A percentile compares a stretch with the other conserved stretches of the same genome.
Evolutionary conservation across 2,797 vertebrate genomes (phyloP).

Genomic region (Alosa sapidissima): DNA sequence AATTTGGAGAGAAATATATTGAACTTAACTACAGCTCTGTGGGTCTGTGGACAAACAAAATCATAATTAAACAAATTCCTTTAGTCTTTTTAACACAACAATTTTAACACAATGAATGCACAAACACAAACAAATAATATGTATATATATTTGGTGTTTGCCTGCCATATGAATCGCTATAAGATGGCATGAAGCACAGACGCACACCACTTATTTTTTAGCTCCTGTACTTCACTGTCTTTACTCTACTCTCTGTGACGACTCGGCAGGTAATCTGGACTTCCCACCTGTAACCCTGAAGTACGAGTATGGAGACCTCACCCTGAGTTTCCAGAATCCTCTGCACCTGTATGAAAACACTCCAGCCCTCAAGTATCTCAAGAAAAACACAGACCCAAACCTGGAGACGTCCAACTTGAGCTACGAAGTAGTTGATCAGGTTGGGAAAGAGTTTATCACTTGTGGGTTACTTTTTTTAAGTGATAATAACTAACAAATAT

Average conservation of each 20-base stretch:
- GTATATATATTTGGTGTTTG: no score
- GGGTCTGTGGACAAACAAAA: no score
- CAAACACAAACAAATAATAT: no score
- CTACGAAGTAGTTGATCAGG: not conserved
- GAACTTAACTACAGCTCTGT: no score
- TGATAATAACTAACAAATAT: no score
- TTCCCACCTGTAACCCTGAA: slow-evolving; percentile 57
- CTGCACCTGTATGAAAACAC: slow-evolving; percentile 48
- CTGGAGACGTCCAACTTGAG: not conserved
- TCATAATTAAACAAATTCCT: no score
- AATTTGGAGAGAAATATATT: no score
- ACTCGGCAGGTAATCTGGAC: slow-evolving; percentile 54
- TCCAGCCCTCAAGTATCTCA: slow-evolving; percentile 27
- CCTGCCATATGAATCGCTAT: no score
- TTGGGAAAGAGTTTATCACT: not conserved
- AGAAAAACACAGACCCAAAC: fast-evolving
- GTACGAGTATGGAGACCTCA: fast-evolving
- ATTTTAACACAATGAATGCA: no score
- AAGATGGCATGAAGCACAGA: no score
- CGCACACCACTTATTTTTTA: not conserved
- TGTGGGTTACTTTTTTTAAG: not conserved
- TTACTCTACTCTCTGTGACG: not conserved
- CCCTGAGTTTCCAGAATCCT: slow-evolving; percentile 60
- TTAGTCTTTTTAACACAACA: no score
- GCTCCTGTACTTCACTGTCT: not conserved